A percentile compares a stretch with the other conserved stretches of the same genome.
phyloP scores from a whole-genome alignment of 1,140 invertebrate genomes.

The Hycleus phaleratus region DNA sequence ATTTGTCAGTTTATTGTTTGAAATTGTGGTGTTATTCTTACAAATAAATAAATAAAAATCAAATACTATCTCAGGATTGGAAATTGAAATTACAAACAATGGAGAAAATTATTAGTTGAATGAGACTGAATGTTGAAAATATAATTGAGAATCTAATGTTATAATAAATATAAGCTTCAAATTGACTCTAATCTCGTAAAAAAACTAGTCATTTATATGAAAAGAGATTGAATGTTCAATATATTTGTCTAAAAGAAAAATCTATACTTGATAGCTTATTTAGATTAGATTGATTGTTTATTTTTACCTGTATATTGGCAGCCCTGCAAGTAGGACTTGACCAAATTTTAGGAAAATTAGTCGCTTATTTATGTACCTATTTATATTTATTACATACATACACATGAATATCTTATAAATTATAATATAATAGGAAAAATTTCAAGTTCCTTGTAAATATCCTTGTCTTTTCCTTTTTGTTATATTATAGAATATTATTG shows the following conservation, averaged over 20 bases:
- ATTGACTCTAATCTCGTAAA: constrained; percentile 1
- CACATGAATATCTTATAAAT: no score
- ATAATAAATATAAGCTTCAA: constrained; percentile 6
- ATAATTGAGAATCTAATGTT: no score
- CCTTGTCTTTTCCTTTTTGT: not conserved
- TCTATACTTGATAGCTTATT: not conserved
- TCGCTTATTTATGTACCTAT: constrained; percentile 6
- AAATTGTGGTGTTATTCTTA: no score
- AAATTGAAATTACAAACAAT: not conserved
- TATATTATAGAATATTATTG: constrained; percentile 17
- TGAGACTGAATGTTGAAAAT: constrained; percentile 26
- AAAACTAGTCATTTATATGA: constrained; percentile 14
- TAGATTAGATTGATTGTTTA: not conserved
- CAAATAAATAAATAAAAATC: constrained; percentile 2
- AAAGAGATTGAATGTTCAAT: not conserved
- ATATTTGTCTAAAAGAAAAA: not conserved
- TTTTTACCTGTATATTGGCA: not conserved
- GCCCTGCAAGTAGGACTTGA: not conserved
- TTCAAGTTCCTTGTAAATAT: constrained; percentile 15
- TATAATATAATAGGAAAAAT: not conserved
- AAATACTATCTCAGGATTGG: constrained; percentile 17
- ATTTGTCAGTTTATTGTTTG: no score
- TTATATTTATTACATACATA: not conserved
- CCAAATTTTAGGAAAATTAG: not conserved
- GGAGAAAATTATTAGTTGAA: constrained; percentile 1